A percentile compares a stretch with the other conserved stretches of the same genome.
These are phyloP conservation scores for Tragelaphus scriptus DNA, from an alignment of 2,113 vertebrate genomes.

Conservation along the genomic window DNA sequence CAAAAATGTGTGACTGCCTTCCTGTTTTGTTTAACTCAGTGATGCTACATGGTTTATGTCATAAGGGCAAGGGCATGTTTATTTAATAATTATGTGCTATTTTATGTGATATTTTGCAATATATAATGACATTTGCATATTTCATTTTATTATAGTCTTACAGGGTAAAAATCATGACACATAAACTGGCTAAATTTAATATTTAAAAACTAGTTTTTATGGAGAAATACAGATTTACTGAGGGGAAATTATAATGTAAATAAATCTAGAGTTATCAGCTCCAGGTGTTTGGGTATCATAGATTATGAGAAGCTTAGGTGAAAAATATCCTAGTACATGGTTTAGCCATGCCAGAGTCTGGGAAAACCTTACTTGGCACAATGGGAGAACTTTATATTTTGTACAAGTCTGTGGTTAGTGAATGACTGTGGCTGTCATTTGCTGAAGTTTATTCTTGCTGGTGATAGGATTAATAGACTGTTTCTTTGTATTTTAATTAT, in stretches of 20 bases:
- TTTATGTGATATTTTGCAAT: background rate
- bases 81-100: background rate
- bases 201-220: background rate
- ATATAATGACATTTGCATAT: background rate
- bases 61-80: background rate
- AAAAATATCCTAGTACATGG: background rate
- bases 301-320: background rate
- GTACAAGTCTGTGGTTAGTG: background rate
- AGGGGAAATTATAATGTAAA: background rate
- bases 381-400: background rate
- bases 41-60: background rate
- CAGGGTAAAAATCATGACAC: background rate
- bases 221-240: background rate
- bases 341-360: background rate
- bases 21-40: background rate
- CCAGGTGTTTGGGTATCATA: background rate
- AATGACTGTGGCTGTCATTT: background rate
- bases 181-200: background rate
- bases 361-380: background rate
- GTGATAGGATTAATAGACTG: background rate
- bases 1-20: background rate
- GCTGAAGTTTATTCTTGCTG: background rate
- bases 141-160: background rate
- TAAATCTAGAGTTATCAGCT: background rate
- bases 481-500: slow-evolving; percentile 9